phyloP scores from a whole-genome alignment of 2,113 vertebrate genomes.

The Channa maculata region DNA sequence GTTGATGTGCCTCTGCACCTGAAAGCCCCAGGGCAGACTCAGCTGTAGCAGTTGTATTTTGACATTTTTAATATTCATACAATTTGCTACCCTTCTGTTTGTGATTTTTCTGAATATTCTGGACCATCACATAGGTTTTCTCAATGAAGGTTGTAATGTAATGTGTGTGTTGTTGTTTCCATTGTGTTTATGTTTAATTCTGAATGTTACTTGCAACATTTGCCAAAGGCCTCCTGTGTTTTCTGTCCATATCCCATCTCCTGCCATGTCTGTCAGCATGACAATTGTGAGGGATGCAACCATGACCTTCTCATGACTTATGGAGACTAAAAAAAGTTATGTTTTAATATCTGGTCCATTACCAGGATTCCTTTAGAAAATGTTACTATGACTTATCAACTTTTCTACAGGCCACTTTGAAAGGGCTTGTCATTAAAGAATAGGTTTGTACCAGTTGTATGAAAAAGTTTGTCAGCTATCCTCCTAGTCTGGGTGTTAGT shows the following conservation, averaged over 20 bases:
- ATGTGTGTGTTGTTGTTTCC: conserved; percentile 6
- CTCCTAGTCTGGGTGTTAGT: not conserved
- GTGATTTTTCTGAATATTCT: conserved; percentile 14
- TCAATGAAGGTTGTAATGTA: not conserved
- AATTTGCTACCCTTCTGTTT: conserved; percentile 11
- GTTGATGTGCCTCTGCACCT: conserved; percentile 53
- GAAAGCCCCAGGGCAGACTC: conserved; percentile 54
- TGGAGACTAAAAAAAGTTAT: conserved; percentile 32
- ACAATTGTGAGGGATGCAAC: conserved; percentile 51
- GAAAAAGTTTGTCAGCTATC: not conserved
- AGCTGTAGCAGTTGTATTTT: conserved; percentile 28
- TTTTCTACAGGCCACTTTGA: conserved; percentile 12
- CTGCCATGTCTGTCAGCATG: conserved; percentile 60
- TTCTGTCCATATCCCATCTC: conserved; percentile 49
- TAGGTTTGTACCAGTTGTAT: conserved; percentile 1
- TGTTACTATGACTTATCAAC: not conserved
- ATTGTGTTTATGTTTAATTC: conserved; percentile 21
- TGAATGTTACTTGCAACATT: conserved; percentile 71
- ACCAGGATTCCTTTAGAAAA: not conserved
- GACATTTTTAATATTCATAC: conserved; percentile 17
- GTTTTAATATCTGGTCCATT: conserved; percentile 35
- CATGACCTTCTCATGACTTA: conserved; percentile 70
- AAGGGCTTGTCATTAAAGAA: not conserved
- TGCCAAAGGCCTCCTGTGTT: conserved; percentile 5
- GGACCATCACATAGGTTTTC: conserved; percentile 5